phyloP scores from a whole-genome alignment of 2,113 vertebrate genomes.

The Syrmaticus mikado region DNA sequence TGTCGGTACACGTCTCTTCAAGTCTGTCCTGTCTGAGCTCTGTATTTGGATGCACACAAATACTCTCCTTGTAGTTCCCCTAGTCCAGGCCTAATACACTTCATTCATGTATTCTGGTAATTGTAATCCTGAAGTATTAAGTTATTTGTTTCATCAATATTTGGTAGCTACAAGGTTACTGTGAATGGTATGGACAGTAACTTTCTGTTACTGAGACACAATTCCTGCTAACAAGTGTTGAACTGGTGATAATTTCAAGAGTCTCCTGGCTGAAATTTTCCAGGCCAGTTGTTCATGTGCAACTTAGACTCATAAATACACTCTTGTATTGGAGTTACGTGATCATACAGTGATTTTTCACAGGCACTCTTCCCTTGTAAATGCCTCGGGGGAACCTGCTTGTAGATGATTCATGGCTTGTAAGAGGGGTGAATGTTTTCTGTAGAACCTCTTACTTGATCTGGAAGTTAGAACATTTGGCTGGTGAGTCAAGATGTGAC shows the following conservation, averaged over 20 bases:
- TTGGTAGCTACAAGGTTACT: not conserved
- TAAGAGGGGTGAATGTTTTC: not conserved
- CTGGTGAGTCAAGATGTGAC: not conserved
- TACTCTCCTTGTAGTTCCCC: not conserved
- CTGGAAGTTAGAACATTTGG: not conserved
- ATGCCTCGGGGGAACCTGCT: not conserved
- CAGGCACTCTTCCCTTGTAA: not conserved
- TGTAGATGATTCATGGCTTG: not conserved
- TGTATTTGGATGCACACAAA: not conserved
- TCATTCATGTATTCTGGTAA: not conserved
- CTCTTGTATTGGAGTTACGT: not conserved
- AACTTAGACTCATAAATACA: not conserved
- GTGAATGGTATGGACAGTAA: not conserved
- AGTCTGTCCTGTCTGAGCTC: not conserved
- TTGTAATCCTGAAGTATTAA: not conserved
- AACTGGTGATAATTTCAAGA: not conserved
- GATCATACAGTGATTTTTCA: not conserved
- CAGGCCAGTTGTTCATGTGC: not conserved
- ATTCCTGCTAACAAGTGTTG: not conserved
- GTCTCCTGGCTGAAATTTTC: not conserved
- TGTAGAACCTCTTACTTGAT: not conserved
- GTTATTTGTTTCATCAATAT: not conserved
- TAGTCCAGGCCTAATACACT: not conserved
- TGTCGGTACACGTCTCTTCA: accelerated
- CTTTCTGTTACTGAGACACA: not conserved